A percentile compares a stretch with the other conserved stretches of the same genome.
Conservation (phyloP, 53 echinoderm and acorn worm species). For the Patiria pectinifera region DNA sequence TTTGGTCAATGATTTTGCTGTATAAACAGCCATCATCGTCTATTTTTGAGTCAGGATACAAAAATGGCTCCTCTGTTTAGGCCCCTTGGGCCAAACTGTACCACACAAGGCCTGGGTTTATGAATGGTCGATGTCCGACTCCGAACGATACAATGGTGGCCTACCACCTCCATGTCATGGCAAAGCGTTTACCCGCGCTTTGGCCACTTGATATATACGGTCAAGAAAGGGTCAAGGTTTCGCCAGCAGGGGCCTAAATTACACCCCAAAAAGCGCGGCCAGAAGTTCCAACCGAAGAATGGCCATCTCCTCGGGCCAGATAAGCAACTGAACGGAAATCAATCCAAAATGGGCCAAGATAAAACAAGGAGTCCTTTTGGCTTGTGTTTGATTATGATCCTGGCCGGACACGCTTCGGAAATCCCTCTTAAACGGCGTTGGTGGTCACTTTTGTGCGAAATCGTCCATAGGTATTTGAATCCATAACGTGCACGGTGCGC, state of each 20-base stretch:
- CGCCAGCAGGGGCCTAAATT: background rate
- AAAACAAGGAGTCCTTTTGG: background rate
- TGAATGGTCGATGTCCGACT: background rate
- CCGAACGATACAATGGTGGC: background rate
- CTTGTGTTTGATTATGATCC: background rate
- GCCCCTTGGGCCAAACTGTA: background rate
- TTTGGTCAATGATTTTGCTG: too few relatives aligned
- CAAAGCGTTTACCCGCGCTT: background rate
- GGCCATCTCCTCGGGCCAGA: conserved; percentile 7
- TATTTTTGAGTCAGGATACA: background rate
- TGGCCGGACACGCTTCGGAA: background rate
- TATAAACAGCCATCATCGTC: background rate
- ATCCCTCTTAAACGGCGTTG: background rate
- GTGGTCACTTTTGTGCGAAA: background rate
- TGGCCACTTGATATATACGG: background rate
- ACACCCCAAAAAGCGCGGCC: background rate
- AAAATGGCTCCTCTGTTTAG: background rate
- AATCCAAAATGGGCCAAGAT: background rate
- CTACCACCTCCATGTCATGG: background rate
- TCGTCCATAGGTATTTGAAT: background rate
- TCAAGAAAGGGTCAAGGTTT: background rate
- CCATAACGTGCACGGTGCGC: background rate
- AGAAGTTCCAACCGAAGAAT: background rate
- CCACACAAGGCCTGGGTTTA: too few relatives aligned
- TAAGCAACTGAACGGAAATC: background rate